Base-by-base conservation (phyloP, 2,113 vertebrate species). In the Antechinus stuartii region DNA sequence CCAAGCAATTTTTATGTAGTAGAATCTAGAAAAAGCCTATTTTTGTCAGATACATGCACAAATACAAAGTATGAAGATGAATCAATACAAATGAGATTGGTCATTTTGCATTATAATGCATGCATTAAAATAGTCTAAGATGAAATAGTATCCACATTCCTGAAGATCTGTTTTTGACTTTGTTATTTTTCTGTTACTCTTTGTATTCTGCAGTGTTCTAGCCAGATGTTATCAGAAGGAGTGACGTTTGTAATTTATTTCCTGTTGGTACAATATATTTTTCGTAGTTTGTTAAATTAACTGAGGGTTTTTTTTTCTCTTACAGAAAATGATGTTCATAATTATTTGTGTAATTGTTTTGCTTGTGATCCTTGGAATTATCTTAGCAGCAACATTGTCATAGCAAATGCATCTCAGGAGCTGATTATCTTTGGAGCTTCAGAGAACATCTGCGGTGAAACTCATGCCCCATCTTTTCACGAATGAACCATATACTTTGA, bases 251-350 rank as follows among this genome's bases (percentile, higher is more conserved):
- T 89, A 61, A 68, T 92, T 68, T 47, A 55, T 92, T 52, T 54
- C 53, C 49, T 93, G 25, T 90, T 91, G 95, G 84, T 91, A 49
- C 23, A 61, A 76, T 92, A 57, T 42, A 95, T 90, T 90, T 52
- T 90, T 90, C 27, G 30, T 52, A 47, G 42, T 30, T 90, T 0
- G 55, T 16, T 84, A 52, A 55, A 97, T 95, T 96, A 98, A 2
- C 90, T 19, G 76, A 91, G 90, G 89, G 97, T 98, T 97, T 68
- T 94, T 96, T 92, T 97, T 95, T 97, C 92, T 98, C 96, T 98
- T 98, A 54, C 99, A 99, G 99, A 99, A 99, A 99, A 94, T 97
- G 97, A 97, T 99, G 94, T 98, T 98, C 98, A 97, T 99, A 94
- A 98, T 99, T 98, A 97, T 99, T 94, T 99, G 99, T 98, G 99